Percentiles rank a stretch among this genome's conserved stretches.
Conservation (phyloP, 2,113 vertebrate species). For the Gallinago undulata region DNA sequence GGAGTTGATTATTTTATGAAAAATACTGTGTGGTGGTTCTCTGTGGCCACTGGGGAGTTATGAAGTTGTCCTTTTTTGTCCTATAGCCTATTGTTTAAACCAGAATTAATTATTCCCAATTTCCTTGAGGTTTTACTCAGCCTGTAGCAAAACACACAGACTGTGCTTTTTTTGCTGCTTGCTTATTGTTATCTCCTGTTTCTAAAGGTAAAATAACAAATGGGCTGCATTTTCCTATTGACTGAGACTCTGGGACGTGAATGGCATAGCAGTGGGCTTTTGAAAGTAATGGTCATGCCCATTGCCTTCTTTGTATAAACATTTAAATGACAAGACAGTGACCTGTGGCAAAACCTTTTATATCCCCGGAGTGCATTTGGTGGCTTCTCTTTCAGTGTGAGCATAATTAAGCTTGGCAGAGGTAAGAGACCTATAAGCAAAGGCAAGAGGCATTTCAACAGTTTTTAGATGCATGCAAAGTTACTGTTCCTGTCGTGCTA, state of each 20-base stretch:
- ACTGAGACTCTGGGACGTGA: background rate
- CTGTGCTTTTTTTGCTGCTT: background rate
- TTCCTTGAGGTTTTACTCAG: background rate
- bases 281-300: background rate
- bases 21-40: background rate
- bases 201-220: background rate
- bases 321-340: slow-evolving; percentile 12
- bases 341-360: slow-evolving; percentile 15
- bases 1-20: background rate
- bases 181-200: background rate
- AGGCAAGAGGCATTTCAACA: background rate
- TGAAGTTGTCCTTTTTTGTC: background rate
- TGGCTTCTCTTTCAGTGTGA: background rate
- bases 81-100: background rate
- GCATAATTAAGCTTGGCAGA: background rate
- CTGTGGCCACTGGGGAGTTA: background rate
- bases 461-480: background rate
- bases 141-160: background rate
- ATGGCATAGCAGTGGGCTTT: background rate
- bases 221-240: background rate
- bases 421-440: background rate
- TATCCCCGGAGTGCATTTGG: background rate
- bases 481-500: background rate
- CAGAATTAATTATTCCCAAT: background rate
- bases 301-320: background rate